Percentiles rank a stretch among this genome's conserved stretches.
Evolutionary conservation across 2,797 vertebrate genomes (phyloP).

Genomic region (Fistularia tabacaria): DNA sequence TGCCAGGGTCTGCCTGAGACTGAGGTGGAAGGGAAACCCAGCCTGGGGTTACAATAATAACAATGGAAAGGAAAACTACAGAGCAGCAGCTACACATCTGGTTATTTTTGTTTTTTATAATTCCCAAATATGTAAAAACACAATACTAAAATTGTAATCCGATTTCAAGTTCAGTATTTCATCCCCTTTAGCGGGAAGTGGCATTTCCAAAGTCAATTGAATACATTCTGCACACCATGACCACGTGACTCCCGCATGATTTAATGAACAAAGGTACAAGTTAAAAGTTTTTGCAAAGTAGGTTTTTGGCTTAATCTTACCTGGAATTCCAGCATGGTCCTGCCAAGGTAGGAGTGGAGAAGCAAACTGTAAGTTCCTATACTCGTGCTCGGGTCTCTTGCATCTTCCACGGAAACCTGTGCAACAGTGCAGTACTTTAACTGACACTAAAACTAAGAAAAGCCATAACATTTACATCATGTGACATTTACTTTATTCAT

Average conservation of each 20-base stretch:
- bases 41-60: slow-evolving; percentile 19
- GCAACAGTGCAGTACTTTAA: slow-evolving; percentile 15
- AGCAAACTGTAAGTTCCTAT: slow-evolving; percentile 86
- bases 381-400: slow-evolving; percentile 83
- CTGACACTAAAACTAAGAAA: background rate
- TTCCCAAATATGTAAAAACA: slow-evolving; percentile 2
- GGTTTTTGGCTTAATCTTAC: slow-evolving; percentile 55
- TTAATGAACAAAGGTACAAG: slow-evolving; percentile 2
- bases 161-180: slow-evolving; percentile 12
- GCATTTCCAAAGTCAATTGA: slow-evolving; percentile 6
- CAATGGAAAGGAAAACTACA: slow-evolving; percentile 12
- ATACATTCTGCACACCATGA: slow-evolving; percentile 6
- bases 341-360: slow-evolving; percentile 82
- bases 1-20: slow-evolving; percentile 10
- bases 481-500: no score
- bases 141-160: slow-evolving; percentile 7
- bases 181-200: background rate
- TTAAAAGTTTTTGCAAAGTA: background rate
- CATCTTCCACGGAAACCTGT: slow-evolving; percentile 81
- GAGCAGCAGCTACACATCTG: slow-evolving; percentile 2
- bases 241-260: slow-evolving; percentile 18
- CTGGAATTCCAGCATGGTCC: slow-evolving; percentile 91
- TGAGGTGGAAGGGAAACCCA: slow-evolving; percentile 13
- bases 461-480: no score
- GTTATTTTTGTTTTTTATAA: slow-evolving; percentile 13